A percentile compares a stretch with the other conserved stretches of the same genome.
These are phyloP conservation scores for Sycophaga agraensis DNA, from an alignment of 1,140 invertebrate species.

Conservation along the genomic window DNA sequence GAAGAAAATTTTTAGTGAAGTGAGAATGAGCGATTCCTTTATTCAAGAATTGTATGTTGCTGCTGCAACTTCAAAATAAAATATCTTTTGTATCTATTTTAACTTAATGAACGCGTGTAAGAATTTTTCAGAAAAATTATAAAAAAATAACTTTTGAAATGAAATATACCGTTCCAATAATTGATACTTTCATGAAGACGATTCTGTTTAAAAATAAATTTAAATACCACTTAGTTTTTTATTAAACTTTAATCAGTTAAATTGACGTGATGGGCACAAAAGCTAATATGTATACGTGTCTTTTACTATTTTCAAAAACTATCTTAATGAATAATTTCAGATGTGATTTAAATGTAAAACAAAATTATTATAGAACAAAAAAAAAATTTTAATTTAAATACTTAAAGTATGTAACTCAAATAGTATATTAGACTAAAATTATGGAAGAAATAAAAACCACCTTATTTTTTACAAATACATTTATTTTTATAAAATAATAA, in stretches of 20 bases:
- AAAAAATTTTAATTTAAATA: background rate
- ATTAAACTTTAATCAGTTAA: too few relatives aligned
- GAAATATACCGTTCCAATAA: too few relatives aligned
- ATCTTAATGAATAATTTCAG: background rate
- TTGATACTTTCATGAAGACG: too few relatives aligned
- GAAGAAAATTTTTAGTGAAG: too few relatives aligned
- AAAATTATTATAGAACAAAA: background rate
- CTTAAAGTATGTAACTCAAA: background rate
- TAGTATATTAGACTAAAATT: background rate
- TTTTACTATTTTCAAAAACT: background rate
- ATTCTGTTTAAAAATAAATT: too few relatives aligned
- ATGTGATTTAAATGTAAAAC: background rate
- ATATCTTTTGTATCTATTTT: background rate
- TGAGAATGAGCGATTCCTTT: too few relatives aligned
- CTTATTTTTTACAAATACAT: constrained; percentile 40
- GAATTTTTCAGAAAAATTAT: background rate
- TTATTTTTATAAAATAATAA: constrained; percentile 41
- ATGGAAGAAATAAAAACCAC: too few relatives aligned
- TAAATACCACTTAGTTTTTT: too few relatives aligned
- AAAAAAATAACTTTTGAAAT: background rate
- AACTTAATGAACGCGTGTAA: background rate
- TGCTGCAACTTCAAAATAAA: too few relatives aligned
- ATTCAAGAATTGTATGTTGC: too few relatives aligned
- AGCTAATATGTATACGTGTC: too few relatives aligned
- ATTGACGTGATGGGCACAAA: too few relatives aligned